phyloP scores from a whole-genome alignment of 2,113 vertebrate species.

The Sphaerodactylus townsendi region DNA sequence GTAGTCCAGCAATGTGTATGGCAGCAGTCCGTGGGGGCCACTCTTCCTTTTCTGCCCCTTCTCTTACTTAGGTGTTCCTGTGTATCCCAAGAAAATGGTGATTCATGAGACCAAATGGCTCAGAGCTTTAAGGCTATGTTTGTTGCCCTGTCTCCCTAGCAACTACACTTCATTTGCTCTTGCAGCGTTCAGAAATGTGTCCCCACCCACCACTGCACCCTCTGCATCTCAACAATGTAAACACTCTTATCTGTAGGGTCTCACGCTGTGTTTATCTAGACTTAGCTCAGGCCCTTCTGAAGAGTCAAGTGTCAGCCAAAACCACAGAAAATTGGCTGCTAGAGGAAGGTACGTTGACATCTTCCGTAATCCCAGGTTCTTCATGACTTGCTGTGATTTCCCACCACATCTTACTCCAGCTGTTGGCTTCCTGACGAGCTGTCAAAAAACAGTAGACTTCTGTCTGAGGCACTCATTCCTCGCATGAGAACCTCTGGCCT shows the following conservation, averaged over 20 bases:
- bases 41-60: background rate
- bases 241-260: background rate
- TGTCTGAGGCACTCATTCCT: background rate
- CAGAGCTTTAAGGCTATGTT: background rate
- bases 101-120: background rate
- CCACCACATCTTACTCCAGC: background rate
- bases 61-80: background rate
- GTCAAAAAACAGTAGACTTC: background rate
- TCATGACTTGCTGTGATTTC: background rate
- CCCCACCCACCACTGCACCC: background rate
- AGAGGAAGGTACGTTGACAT: background rate
- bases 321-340: constrained; percentile 11
- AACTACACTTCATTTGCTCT: background rate
- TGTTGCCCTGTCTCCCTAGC: background rate
- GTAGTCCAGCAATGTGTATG: background rate
- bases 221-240: constrained; percentile 1
- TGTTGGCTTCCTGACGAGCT: constrained; percentile 14
- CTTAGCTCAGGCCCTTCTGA: background rate
- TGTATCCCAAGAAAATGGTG: background rate
- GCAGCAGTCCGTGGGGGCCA: background rate
- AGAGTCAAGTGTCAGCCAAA: constrained; percentile 9
- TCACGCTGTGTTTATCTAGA: background rate
- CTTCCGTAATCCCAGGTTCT: background rate
- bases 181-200: background rate
- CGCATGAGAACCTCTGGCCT: background rate